Evolutionary conservation across 1,140 invertebrate genomes (phyloP).

Genomic region (Stenopsyche tienmushanensis): DNA sequence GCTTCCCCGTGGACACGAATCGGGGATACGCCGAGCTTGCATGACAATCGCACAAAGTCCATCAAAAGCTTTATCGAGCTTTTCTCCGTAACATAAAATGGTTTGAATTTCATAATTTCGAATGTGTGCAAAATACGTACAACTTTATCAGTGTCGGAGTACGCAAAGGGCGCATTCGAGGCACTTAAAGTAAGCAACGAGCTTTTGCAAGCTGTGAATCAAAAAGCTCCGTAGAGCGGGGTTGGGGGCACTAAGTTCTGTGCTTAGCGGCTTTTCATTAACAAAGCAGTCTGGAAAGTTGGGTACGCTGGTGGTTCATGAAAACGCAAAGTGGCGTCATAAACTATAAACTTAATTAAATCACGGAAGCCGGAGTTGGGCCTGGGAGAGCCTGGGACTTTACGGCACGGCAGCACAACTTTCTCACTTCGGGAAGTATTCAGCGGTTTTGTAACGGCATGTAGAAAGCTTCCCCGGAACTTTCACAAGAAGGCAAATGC

Average conservation of each 20-base stretch:
- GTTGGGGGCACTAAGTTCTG: not conserved
- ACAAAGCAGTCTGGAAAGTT: constrained; percentile 38
- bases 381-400: not conserved
- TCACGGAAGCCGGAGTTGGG: constrained; percentile 22
- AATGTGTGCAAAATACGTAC: no score
- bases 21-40: no score
- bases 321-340: constrained; percentile 31
- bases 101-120: no score
- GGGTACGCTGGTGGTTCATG: not conserved
- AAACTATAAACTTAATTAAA: constrained; percentile 39
- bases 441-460: not conserved
- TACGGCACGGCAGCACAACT: not conserved
- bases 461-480: not conserved
- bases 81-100: no score
- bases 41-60: no score
- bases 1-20: no score
- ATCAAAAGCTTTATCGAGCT: no score
- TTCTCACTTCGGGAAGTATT: not conserved
- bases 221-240: no score
- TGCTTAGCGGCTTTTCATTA: not conserved
- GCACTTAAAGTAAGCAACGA: no score
- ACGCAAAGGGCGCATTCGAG: no score
- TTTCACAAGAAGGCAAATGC: not conserved
- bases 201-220: no score
- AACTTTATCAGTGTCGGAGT: no score